Evolutionary conservation across 2,797 vertebrate genomes (phyloP).

Genomic region (Sphaeramia orbicularis): DNA sequence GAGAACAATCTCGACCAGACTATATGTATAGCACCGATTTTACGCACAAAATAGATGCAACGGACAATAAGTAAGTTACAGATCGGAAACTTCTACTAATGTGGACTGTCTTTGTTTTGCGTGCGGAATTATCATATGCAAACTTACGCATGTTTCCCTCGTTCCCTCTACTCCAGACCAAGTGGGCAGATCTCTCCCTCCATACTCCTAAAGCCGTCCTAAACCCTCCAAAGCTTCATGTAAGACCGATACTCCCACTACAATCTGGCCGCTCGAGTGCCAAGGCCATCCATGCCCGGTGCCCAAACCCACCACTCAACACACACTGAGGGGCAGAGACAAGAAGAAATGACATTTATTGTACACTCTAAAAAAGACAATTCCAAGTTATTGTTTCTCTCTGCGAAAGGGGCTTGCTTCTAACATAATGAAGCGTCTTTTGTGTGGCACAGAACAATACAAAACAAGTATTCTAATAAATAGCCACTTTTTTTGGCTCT

Average conservation of each 20-base stretch:
- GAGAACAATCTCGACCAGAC: too few relatives aligned
- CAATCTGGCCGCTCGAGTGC: constrained; percentile 86
- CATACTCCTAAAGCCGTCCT: constrained; percentile 80
- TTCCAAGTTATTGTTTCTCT: constrained; percentile 99
- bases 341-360: constrained; percentile 97
- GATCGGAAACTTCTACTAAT: background rate
- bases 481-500: constrained; percentile 93
- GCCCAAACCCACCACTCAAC: constrained; percentile 87
- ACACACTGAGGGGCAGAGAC: constrained; percentile 89
- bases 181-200: constrained; percentile 79
- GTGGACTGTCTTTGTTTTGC: background rate
- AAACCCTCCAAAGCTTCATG: constrained; percentile 81
- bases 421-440: constrained; percentile 97
- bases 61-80: too few relatives aligned
- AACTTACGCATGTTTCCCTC: constrained; percentile 91
- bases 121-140: constrained; percentile 70
- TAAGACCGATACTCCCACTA: constrained; percentile 86
- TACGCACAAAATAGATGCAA: constrained; percentile 19
- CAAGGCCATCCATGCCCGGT: constrained; percentile 89
- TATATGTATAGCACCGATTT: constrained; percentile 8
- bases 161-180: constrained; percentile 82
- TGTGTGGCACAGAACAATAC: constrained; percentile 97
- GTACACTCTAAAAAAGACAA: constrained; percentile 97
- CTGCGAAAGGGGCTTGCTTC: constrained; percentile 87
- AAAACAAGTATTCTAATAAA: constrained; percentile 99